Evolutionary conservation across 2,113 vertebrate species (phyloP), one percentile per base, ranked within the genome.

Genomic region (Saccopteryx leptura): DNA sequence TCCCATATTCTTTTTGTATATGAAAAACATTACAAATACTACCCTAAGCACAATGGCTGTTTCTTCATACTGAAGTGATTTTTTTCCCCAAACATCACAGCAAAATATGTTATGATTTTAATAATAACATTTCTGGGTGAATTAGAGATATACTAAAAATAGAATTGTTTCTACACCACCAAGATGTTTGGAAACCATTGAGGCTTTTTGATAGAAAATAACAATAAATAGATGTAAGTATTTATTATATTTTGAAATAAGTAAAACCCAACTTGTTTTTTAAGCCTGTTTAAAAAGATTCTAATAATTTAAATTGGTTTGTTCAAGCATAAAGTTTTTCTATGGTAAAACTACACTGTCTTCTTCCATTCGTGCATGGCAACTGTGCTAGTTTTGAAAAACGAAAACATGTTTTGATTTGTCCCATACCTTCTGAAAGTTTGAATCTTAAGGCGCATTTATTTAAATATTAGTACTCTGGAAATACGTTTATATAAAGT

Each of bases 401-500:
- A 50, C 18, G 14, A 82, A 80, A n/a, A 58, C 2, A 69, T 2
- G 48, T 12, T 4, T 21, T 39, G 11, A 26, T 61, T 7, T 87
- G 33, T 66, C n/a, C 79, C 9, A 11, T 28, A 28, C 13, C 24
- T 88, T 83, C 31, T 84, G n/a, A 90, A 69, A 66, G 14, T 52
- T 68, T 92, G 24, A 28, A 50, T 80, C 19, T 74, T 19, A 82
- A 23, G 26, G 56, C 12, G 46, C 26, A 26, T 39, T 56, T 76
- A 72, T n/a, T 93, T 88, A 65, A 63, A 56, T n/a, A 10, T 46
- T 31, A 50, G 58, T 69, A 9, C 33, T 88, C 19, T 86, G 33
- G 50, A 76, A 88, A 50, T 86, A 28, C 60, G 23, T 85, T 88
- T 79, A 24, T 48, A 75, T 92, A 80, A 91, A 82, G 21, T 82